A percentile compares a stretch with the other conserved stretches of the same genome.
phyloP scores from a whole-genome alignment of 1,140 invertebrate genomes.

The Bicyclus anynana region DNA sequence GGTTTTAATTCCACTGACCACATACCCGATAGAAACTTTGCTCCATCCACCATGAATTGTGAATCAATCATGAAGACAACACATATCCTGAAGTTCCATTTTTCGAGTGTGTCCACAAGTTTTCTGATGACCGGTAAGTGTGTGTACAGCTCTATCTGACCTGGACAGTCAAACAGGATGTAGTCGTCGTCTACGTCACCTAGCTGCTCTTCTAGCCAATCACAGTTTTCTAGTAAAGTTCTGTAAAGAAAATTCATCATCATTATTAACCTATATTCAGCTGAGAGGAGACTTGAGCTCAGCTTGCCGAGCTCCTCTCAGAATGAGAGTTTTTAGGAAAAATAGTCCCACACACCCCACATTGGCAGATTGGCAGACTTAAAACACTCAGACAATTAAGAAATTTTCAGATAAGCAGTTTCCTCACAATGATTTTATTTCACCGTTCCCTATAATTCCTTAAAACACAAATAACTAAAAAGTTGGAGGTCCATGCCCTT shows the following conservation, averaged over 20 bases:
- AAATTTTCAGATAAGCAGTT: too few species aligned
- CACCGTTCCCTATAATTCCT: too few species aligned
- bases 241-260: conserved; percentile 77
- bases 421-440: too few species aligned
- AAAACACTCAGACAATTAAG: too few species aligned
- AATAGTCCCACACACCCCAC: too few species aligned
- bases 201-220: conserved; percentile 93
- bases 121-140: conserved; percentile 94
- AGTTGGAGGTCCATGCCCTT: too few species aligned
- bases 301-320: too few species aligned
- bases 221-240: conserved; percentile 93
- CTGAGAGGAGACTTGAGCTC: too few species aligned
- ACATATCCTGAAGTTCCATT: conserved; percentile 94
- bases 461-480: too few species aligned
- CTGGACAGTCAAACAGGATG: conserved; percentile 98
- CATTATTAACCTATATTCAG: too few species aligned
- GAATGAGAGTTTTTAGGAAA: too few species aligned
- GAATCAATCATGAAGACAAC: conserved; percentile 96
- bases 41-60: conserved; percentile 97
- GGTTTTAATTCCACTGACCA: neutral
- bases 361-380: too few species aligned
- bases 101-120: conserved; percentile 88
- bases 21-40: conserved; percentile 93
- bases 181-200: conserved; percentile 92
- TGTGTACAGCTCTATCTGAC: conserved; percentile 99